Base-by-base conservation (phyloP, 1,140 invertebrate species). In the Cotesia typhae region DNA sequence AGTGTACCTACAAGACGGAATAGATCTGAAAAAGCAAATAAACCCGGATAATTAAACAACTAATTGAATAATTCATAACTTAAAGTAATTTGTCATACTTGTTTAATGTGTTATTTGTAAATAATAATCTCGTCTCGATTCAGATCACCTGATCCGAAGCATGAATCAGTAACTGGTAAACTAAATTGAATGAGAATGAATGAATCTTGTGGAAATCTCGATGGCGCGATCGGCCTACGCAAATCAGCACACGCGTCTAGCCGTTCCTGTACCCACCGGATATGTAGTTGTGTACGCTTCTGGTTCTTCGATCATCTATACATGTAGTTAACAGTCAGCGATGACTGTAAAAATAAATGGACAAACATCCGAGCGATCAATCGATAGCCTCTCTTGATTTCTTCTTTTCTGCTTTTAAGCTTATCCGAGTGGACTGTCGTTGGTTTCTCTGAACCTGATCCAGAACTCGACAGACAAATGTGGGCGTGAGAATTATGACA, bases 341-440 rank as follows among this genome's bases (percentile, higher is more conserved):
- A 20, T 70, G 61, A 59, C 51, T 71, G 53, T 71, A 71, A 74
- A 74, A 74, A 74, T 59, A 67, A 74, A 67, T 74, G 55, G 64
- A 69, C 55, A 55, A 70, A 73, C 37, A 67, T 36, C 47, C 65
- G 52, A 35, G 67, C 71, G 64, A 73, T 51, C 55, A 68, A 70
- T 69, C 55, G 61, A 70, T 66, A 67, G 69, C 63, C 20, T 70
- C 70, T 57, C 59, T 60, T 35, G 9, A 37, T 55, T 47, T 38
- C 38, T 35, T 68, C 14, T 65, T 69, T 17, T 17, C 52, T 70
- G 17, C 60, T 70, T 60, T 70, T 36, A 37, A 20, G 17, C 35
- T 51, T 67, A 51, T 51, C 7, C 7, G 17, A 47, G 41, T 47
- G 6, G 36, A 52, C 28, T 66, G 38, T 51, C 28, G 57, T 20